phyloP scores from a whole-genome alignment of 2,797 vertebrate species.

The Benthosema pterotum region DNA sequence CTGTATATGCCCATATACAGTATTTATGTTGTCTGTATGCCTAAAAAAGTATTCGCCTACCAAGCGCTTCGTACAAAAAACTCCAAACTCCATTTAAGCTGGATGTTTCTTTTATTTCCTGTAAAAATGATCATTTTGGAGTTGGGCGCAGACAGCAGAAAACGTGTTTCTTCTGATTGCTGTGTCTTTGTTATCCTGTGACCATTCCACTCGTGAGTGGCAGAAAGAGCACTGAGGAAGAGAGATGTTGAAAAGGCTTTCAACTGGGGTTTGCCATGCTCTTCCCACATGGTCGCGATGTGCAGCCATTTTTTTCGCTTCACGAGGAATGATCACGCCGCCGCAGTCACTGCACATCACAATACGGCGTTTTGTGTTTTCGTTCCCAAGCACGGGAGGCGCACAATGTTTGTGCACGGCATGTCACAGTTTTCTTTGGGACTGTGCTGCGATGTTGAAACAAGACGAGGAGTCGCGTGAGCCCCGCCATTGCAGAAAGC shows the following conservation, averaged over 20 bases:
- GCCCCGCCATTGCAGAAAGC: no score
- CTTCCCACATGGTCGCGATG: background rate
- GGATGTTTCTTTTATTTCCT: no score
- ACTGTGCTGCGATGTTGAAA: background rate
- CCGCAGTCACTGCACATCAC: constrained; percentile 1
- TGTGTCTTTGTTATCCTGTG: constrained; percentile 11
- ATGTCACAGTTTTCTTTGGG: constrained; percentile 21
- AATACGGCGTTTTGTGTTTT: background rate
- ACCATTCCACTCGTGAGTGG: constrained; percentile 4
- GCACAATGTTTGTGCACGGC: background rate
- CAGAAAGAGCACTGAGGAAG: no score
- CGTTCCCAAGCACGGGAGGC: background rate
- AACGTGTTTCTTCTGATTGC: constrained; percentile 36
- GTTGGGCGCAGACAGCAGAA: no score
- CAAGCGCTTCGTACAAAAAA: no score
- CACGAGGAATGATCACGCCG: constrained; percentile 19
- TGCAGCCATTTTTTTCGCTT: constrained; percentile 31
- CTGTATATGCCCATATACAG: no score
- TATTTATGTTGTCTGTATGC: no score
- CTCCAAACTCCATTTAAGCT: no score
- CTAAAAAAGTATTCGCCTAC: no score
- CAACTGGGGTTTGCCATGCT: constrained; percentile 29
- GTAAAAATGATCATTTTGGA: no score
- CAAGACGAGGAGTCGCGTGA: no score
- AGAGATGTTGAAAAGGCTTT: background rate